These are phyloP conservation scores for Nerophis ophidion DNA, from an alignment of 2,113 vertebrate species.

Conservation along the genomic window DNA sequence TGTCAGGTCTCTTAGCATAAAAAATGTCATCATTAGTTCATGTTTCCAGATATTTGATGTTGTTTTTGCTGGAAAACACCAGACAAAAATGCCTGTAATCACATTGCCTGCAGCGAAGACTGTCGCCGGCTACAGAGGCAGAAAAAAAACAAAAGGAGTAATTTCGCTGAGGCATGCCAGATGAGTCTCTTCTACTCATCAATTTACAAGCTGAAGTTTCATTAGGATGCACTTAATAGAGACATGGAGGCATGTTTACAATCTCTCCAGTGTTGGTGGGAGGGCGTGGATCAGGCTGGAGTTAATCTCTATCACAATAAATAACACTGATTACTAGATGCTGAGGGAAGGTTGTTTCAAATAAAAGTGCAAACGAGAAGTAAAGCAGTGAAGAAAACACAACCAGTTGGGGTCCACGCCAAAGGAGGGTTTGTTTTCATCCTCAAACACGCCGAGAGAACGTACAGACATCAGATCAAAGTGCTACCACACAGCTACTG, in stretches of 20 bases:
- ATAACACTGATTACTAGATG: constrained; percentile 62
- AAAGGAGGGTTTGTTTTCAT: neutral
- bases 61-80: neutral
- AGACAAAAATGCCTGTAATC: neutral
- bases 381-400: constrained; percentile 14
- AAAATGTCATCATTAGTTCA: no score
- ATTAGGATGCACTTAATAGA: constrained; percentile 57
- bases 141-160: constrained; percentile 3
- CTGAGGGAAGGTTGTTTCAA: constrained; percentile 28
- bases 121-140: neutral
- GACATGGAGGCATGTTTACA: constrained; percentile 46
- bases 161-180: constrained; percentile 26
- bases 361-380: constrained; percentile 34
- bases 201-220: constrained; percentile 48
- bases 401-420: neutral
- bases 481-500: constrained; percentile 23
- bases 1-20: no score
- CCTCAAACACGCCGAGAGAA: constrained; percentile 12
- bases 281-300: constrained; percentile 50
- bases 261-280: constrained; percentile 39
- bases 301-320: constrained; percentile 64
- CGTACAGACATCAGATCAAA: constrained; percentile 36
- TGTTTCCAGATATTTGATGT: no score
- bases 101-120: neutral
- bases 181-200: constrained; percentile 36